phyloP scores from a whole-genome alignment of 1,140 invertebrate species.

The Parapsyche elsis region DNA sequence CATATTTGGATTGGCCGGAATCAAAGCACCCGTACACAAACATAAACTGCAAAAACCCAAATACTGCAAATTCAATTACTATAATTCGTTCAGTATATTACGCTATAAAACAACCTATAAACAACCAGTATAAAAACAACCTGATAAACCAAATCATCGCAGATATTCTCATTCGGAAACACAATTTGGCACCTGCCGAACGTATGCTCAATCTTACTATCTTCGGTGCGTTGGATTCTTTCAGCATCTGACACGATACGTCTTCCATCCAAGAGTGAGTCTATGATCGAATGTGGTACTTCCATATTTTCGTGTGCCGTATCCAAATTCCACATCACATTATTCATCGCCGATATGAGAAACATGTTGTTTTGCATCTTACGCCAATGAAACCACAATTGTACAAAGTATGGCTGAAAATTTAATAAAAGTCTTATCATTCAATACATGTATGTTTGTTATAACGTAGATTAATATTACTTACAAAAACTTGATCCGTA shows the following conservation, averaged over 20 bases:
- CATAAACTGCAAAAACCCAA: conserved; percentile 75
- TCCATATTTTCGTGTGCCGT: conserved; percentile 64
- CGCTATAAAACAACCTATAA: conserved; percentile 5
- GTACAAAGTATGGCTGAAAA: conserved; percentile 72
- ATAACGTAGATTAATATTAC: conserved; percentile 56
- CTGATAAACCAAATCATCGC: conserved; percentile 61
- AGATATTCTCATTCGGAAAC: conserved; percentile 62
- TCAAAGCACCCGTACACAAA: conserved; percentile 69
- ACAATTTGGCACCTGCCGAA: conserved; percentile 62
- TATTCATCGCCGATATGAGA: conserved; percentile 70
- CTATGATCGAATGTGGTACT: conserved; percentile 57
- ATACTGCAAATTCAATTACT: conserved; percentile 65
- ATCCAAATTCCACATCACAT: conserved; percentile 67
- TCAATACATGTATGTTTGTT: neutral
- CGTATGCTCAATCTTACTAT: conserved; percentile 60
- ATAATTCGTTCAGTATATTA: conserved; percentile 4
- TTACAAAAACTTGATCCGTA: conserved; percentile 72
- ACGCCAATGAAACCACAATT: conserved; percentile 72
- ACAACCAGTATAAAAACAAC: neutral
- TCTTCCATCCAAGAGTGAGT: conserved; percentile 60
- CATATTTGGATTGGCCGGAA: conserved; percentile 74
- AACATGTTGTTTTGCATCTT: conserved; percentile 72
- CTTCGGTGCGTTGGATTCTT: conserved; percentile 55
- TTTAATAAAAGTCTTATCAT: conserved; percentile 6
- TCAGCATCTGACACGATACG: conserved; percentile 58